Base-by-base conservation (phyloP, 1,140 invertebrate species). In the Lasaia peninsularis region DNA sequence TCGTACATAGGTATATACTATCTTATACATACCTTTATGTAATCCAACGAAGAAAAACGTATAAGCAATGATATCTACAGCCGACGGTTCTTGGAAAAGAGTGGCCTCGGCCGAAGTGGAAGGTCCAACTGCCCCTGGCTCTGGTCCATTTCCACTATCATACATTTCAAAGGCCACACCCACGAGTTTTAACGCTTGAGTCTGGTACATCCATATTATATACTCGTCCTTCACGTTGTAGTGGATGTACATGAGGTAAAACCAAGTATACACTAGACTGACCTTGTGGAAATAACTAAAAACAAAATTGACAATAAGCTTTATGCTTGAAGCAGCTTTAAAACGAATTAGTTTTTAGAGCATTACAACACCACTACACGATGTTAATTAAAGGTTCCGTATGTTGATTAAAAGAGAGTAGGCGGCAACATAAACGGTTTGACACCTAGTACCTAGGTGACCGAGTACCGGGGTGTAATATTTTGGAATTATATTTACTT, bases 21-120 rank as follows among this genome's bases (percentile, higher is more conserved):
- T 3, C n/a, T 11, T 1, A 12, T 12, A 10, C 14, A 8, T 44
- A 87, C 86, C 86, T 81, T 72, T 86, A 62, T 89, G 86, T 52
- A 89, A 62, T 64, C 86, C 86, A 59, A 85, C 73, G 52, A 86
- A 89, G 53, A 69, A 85, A 67, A 73, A 86, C 2, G 80, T 64
- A 60, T 89, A 89, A 1, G 75, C 53, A 18, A 86, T 68, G 10
- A 89, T 84, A 61, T 89, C 84, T 24, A 67, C 58, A 14, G 76
- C 69, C 44, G 52, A 69, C 0, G 82, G 80, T 6, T 78, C 73
- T 0, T 8, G 3, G 8, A 18, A 14, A 8, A 21, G 0, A 10
- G 2, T 20, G 12, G 8, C 35, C 9, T 44, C 24, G 21, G 20
- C 24, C 10, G 20, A 18, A 7, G 2, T n/a, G 8, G 32, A 21